Evolutionary conservation across 2,888 invertebrate genomes (phyloP), one percentile per base, ranked within the genome.

Genomic region (Ornithoptera priamus): DNA sequence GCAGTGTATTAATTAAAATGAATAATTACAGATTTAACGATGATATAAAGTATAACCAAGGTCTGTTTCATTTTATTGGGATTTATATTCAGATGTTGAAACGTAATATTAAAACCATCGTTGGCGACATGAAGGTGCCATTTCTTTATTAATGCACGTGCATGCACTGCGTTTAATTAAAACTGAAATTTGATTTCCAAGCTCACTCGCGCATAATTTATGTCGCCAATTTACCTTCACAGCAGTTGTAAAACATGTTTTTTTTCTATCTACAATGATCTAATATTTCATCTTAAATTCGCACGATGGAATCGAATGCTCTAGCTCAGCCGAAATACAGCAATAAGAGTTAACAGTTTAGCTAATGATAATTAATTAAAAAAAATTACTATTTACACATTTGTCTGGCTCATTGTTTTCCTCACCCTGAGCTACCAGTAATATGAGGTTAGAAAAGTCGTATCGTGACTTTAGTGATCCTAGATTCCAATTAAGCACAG

Each of bases 21-120:
- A 53, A 68, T 72, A 80, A 86, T 85, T 73, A 89, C 88, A 79
- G 80, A 77, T 75, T 77, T 77, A 68, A 85, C 75, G 65, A 78
- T 74, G 66, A 87, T 76, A 78, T 74, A 82, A 75, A 88, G 63
- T 71, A 82, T 72, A 57, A 78, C 67, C 75, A 81, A 84, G 80
- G 81, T 77, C 71, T 77, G 77, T 83, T 81, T 87, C 89, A 90
- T 89, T 83, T 86, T 87, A 87, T 85, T 59, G 22, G 62, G 39
- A 64, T 67, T 60, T 39, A 67, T 63, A 63, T 60, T 62, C 53
- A 68, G 59, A 56, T 22, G 46, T 22, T 61, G 46, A 71, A 65
- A 58, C 24, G 58, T 30, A 42, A 65, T 58, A 46, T 62, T 42
- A 60, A 20, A 66, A 20, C 53, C 70, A 70, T 70, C 56, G 57